phyloP scores from a whole-genome alignment of 2,797 vertebrate species.

The Peromyscus melanophrys region DNA sequence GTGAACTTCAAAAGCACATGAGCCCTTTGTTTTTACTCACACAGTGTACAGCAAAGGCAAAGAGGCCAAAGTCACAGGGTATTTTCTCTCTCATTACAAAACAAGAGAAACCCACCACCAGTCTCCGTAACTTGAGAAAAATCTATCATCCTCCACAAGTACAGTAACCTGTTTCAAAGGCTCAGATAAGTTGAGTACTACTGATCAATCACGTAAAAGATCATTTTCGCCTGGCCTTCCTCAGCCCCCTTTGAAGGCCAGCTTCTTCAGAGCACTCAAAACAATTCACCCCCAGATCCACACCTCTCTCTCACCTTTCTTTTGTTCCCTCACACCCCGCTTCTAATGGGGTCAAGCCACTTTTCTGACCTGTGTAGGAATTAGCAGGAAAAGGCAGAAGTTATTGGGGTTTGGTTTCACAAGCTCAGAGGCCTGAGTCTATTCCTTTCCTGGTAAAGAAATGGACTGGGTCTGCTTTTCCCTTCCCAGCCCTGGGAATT shows the following conservation, averaged over 20 bases:
- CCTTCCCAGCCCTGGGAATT: not conserved
- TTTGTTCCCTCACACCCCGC: not conserved
- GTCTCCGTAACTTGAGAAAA: slow-evolving; percentile 26
- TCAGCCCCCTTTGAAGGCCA: slow-evolving; percentile 31
- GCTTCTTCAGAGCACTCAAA: slow-evolving; percentile 24
- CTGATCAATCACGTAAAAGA: slow-evolving; percentile 22
- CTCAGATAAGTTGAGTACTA: slow-evolving; percentile 54
- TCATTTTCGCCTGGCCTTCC: slow-evolving; percentile 30
- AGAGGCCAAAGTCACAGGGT: slow-evolving; percentile 28
- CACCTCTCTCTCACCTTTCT: not conserved
- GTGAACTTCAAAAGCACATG: slow-evolving; percentile 25
- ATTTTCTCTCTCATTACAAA: not conserved
- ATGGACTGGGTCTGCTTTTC: not conserved
- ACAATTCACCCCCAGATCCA: not conserved
- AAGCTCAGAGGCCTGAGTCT: not conserved
- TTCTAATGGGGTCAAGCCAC: slow-evolving; percentile 37
- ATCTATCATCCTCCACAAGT: slow-evolving; percentile 15
- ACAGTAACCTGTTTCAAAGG: slow-evolving; percentile 63
- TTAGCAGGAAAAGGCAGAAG: not conserved
- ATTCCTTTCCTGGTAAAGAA: not conserved
- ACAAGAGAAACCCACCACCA: slow-evolving; percentile 33
- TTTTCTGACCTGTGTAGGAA: slow-evolving; percentile 51
- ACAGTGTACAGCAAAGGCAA: not conserved
- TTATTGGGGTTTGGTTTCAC: slow-evolving; percentile 38
- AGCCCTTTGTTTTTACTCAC: not conserved